Evolutionary conservation across 23 tunicate species (phyloP).

Genomic region (Styela plicata): DNA sequence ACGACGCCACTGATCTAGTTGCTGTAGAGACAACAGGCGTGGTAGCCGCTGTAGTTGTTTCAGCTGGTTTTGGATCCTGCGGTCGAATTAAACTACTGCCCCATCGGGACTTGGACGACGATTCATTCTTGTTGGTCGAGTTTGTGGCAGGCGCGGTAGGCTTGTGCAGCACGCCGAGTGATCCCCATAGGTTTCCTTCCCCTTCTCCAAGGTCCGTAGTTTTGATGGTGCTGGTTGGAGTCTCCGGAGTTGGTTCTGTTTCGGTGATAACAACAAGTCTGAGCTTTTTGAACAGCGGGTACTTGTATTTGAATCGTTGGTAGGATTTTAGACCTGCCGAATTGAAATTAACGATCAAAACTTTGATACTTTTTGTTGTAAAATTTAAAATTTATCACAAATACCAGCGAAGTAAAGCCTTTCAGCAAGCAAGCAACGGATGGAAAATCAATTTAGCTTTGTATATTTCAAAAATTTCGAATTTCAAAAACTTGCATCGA

Average conservation of each 20-base stretch:
- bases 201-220: no score
- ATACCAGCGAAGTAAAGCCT: no score
- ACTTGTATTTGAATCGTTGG: neutral
- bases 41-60: neutral
- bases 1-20: neutral
- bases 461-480: no score
- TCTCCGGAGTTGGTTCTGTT: neutral
- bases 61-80: neutral
- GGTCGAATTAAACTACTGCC: neutral
- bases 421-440: no score
- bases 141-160: neutral
- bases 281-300: neutral
- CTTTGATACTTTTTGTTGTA: no score
- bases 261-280: neutral
- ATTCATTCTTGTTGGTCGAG: neutral
- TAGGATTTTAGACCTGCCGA: neutral
- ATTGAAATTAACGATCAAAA: no score
- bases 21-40: neutral
- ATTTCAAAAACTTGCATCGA: no score
- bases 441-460: no score
- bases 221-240: neutral
- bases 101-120: neutral
- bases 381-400: no score
- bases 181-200: neutral
- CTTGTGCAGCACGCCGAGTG: neutral